These are phyloP conservation scores for Tubulanus polymorphus DNA, from an alignment of 2,888 invertebrate genomes.

Conservation along the genomic window DNA sequence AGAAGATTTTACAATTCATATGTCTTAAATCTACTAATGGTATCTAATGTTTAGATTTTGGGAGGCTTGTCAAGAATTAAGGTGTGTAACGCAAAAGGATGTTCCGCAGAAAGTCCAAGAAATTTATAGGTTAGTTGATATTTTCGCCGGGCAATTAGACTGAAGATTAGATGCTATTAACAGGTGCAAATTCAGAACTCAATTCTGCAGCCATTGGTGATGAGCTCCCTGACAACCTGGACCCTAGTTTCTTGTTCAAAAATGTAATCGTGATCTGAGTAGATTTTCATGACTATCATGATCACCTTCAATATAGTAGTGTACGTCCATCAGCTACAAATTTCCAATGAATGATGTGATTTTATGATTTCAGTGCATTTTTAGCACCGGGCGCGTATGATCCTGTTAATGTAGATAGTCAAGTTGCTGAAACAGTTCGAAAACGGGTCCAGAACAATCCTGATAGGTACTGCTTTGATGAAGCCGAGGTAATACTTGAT, in stretches of 20 bases:
- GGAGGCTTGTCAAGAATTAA: slow-evolving; percentile 77
- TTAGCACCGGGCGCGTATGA: slow-evolving; percentile 89
- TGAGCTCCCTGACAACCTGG: too few species aligned
- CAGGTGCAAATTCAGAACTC: too few species aligned
- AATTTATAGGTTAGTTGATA: slow-evolving; percentile 48
- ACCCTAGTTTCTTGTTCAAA: too few species aligned
- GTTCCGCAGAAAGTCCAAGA: slow-evolving; percentile 48
- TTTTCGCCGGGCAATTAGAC: too few species aligned
- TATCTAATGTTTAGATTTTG: slow-evolving; percentile 68
- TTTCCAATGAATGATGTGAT: too few species aligned
- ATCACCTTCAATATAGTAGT: too few species aligned
- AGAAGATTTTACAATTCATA: neutral
- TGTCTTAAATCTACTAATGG: neutral
- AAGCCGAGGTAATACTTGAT: slow-evolving; percentile 93
- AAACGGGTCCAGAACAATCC: slow-evolving; percentile 42
- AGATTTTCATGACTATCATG: too few species aligned
- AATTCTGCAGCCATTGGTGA: too few species aligned
- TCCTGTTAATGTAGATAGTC: slow-evolving; percentile 95
- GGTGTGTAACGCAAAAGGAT: slow-evolving; percentile 79
- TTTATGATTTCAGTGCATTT: slow-evolving; percentile 66
- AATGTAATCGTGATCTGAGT: too few species aligned
- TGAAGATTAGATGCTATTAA: too few species aligned
- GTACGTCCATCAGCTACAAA: too few species aligned
- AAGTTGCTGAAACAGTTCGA: slow-evolving; percentile 67
- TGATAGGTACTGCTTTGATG: slow-evolving; percentile 68